Evolutionary conservation across 2,797 vertebrate genomes (phyloP).

Genomic region (Australoheros facetus): DNA sequence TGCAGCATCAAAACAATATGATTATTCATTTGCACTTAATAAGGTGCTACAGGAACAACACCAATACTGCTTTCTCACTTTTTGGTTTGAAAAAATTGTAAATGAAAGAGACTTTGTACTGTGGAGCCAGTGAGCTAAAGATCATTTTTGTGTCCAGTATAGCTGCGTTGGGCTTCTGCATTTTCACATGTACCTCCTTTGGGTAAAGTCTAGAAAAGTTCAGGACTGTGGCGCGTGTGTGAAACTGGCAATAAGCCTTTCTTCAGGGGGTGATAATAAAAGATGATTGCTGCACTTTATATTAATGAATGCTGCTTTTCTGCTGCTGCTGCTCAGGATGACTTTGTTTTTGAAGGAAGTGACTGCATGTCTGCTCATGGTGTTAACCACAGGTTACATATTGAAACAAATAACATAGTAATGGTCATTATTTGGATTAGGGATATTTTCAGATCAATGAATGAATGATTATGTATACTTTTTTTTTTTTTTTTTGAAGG

Average conservation of each 20-base stretch:
- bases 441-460: not conserved
- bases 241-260: not conserved
- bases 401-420: not conserved
- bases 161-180: not conserved
- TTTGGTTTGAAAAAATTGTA: no score
- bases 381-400: not conserved
- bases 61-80: not conserved
- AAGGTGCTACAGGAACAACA: not conserved
- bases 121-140: not conserved
- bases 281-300: conserved; percentile 21
- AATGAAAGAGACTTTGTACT: not conserved
- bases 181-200: not conserved
- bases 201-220: not conserved
- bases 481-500: not conserved
- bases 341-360: conserved; percentile 2
- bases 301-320: conserved; percentile 17
- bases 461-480: not conserved
- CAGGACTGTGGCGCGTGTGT: not conserved
- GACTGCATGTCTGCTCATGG: not conserved
- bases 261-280: not conserved
- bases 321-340: conserved; percentile 30
- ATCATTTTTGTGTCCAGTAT: not conserved
- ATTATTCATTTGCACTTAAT: not conserved
- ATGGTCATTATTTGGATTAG: not conserved
- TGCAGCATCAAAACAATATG: not conserved